Conservation (phyloP, 1,140 invertebrate species). For the Myzus persicae region DNA sequence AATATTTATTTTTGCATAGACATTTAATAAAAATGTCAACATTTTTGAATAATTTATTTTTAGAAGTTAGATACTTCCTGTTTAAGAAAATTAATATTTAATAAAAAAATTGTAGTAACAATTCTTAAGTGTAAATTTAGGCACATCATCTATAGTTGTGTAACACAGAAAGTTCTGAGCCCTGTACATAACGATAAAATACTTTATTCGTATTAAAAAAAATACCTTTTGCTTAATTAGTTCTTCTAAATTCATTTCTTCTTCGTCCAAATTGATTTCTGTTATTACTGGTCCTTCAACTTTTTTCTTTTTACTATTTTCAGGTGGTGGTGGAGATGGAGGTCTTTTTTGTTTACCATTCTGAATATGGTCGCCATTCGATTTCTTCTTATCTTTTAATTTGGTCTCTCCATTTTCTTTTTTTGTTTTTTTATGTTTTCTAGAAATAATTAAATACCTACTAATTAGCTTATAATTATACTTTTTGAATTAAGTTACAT, state of each 20-base stretch:
- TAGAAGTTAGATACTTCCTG: background rate
- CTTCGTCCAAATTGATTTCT: constrained; percentile 67
- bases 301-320: constrained; percentile 39
- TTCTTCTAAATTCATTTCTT: constrained; percentile 87
- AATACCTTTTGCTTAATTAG: constrained; percentile 85
- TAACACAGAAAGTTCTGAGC: background rate
- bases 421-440: constrained; percentile 53
- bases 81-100: too few relatives aligned
- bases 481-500: background rate
- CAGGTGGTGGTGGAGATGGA: constrained; percentile 20
- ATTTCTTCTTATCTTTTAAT: constrained; percentile 48
- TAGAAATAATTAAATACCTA: background rate
- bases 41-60: too few relatives aligned
- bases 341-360: constrained; percentile 54
- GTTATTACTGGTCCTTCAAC: background rate
- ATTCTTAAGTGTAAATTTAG: background rate
- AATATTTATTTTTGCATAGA: too few relatives aligned
- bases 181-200: background rate
- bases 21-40: too few relatives aligned
- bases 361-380: constrained; percentile 37
- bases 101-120: too few relatives aligned
- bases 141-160: too few relatives aligned
- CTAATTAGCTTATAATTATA: background rate
- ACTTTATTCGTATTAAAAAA: background rate
- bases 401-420: constrained; percentile 48